Conservation (phyloP, 2,888 invertebrate genomes). For the Pantelozetes paolii region DNA sequence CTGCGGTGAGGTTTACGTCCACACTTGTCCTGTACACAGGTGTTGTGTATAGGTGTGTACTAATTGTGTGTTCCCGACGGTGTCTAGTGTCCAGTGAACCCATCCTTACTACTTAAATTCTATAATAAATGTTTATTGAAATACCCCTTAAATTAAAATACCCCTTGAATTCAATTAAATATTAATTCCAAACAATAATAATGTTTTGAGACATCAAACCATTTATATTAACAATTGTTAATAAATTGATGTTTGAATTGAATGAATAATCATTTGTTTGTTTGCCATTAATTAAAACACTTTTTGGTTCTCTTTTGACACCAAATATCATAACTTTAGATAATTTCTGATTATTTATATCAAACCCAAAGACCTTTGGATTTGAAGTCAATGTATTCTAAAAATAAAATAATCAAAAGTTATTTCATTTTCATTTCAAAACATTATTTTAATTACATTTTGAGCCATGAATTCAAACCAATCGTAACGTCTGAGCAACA, state of each 20-base stretch:
- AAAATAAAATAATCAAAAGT: background rate
- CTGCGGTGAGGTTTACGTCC: too few relatives aligned
- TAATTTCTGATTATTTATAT: background rate
- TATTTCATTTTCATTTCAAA: background rate
- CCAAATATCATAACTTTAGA: constrained; percentile 21
- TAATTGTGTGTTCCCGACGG: too few relatives aligned
- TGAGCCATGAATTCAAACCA: constrained; percentile 35
- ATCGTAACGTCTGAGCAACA: constrained; percentile 33
- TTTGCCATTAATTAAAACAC: background rate
- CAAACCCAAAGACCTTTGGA: constrained; percentile 31
- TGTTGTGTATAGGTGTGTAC: too few relatives aligned
- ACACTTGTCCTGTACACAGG: too few relatives aligned
- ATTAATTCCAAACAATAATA: constrained; percentile 16
- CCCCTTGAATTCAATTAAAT: too few relatives aligned
- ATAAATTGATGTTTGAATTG: background rate
- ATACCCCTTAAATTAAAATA: too few relatives aligned
- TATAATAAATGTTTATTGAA: too few relatives aligned
- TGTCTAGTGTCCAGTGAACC: too few relatives aligned
- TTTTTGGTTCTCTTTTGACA: background rate
- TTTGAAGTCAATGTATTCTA: constrained; percentile 39
- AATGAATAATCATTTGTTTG: background rate
- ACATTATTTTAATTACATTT: constrained; percentile 41
- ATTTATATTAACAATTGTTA: background rate
- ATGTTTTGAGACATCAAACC: background rate
- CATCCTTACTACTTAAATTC: too few relatives aligned